Evolutionary conservation across 2,888 invertebrate species (phyloP).

Genomic region (Leptopilina drosophilae): DNA sequence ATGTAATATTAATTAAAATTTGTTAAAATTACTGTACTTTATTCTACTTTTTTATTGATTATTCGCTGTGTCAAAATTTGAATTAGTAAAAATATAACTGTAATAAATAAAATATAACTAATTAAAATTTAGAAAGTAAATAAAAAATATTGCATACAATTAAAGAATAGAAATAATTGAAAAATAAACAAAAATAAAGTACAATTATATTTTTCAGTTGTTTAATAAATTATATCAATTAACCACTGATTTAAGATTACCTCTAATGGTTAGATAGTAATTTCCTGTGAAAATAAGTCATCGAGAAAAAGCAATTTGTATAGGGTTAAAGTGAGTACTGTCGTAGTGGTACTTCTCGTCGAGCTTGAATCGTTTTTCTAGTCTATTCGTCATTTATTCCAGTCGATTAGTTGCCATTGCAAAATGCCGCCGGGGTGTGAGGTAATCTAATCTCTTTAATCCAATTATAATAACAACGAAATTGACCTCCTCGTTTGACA

Average conservation of each 20-base stretch:
- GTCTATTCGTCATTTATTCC: conserved; percentile 1
- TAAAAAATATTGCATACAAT: too few relatives aligned
- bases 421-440: not conserved
- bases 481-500: too few relatives aligned
- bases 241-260: not conserved
- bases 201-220: too few relatives aligned
- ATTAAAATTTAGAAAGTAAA: too few relatives aligned
- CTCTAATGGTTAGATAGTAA: not conserved
- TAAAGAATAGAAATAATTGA: too few relatives aligned
- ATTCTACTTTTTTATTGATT: too few relatives aligned
- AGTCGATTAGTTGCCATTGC: conserved; percentile 15
- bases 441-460: not conserved
- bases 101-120: too few relatives aligned
- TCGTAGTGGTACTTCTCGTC: too few relatives aligned
- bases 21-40: too few relatives aligned
- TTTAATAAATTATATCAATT: not conserved
- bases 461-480: not conserved
- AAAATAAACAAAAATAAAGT: too few relatives aligned
- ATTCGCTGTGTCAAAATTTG: too few relatives aligned
- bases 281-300: not conserved
- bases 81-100: too few relatives aligned
- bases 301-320: not conserved
- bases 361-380: not conserved
- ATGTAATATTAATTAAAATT: not conserved
- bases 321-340: not conserved